Evolutionary conservation across 2,888 invertebrate genomes (phyloP).

Genomic region (Orchestes rusci): DNA sequence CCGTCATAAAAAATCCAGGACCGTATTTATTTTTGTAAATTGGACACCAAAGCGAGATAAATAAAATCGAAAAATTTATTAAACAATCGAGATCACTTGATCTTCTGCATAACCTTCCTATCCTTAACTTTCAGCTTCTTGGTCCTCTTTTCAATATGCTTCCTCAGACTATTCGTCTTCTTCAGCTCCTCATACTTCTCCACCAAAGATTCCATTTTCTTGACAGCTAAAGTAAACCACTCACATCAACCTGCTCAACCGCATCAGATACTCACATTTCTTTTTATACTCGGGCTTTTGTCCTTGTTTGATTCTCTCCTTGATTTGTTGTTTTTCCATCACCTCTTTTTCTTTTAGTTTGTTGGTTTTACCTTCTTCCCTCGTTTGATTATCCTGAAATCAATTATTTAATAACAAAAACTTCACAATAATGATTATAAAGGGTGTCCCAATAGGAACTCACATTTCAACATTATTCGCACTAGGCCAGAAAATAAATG

Average conservation of each 20-base stretch:
- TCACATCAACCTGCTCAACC: neutral
- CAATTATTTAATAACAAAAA: neutral
- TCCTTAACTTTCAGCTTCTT: conserved; percentile 60
- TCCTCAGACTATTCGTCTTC: conserved; percentile 65
- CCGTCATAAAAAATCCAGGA: too few relatives aligned
- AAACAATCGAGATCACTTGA: conserved; percentile 11
- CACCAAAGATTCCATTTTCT: conserved; percentile 65
- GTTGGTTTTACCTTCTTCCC: conserved; percentile 54
- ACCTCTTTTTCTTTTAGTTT: conserved; percentile 49
- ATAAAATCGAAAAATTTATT: too few relatives aligned
- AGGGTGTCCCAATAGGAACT: too few relatives aligned
- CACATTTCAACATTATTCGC: too few relatives aligned
- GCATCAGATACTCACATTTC: conserved; percentile 54
- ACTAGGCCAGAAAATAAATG: too few relatives aligned
- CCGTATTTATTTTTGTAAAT: too few relatives aligned
- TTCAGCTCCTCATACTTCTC: conserved; percentile 76
- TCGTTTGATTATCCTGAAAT: conserved; percentile 64
- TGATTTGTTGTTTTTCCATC: conserved; percentile 51
- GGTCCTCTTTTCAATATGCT: conserved; percentile 72
- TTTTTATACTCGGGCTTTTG: conserved; percentile 65
- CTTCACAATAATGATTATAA: too few relatives aligned
- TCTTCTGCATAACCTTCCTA: conserved; percentile 23
- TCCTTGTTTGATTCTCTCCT: conserved; percentile 57
- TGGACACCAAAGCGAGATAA: too few relatives aligned
- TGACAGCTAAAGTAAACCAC: conserved; percentile 60